Evolutionary conservation across 2,797 vertebrate species (phyloP).

Genomic region (Catharus ustulatus): DNA sequence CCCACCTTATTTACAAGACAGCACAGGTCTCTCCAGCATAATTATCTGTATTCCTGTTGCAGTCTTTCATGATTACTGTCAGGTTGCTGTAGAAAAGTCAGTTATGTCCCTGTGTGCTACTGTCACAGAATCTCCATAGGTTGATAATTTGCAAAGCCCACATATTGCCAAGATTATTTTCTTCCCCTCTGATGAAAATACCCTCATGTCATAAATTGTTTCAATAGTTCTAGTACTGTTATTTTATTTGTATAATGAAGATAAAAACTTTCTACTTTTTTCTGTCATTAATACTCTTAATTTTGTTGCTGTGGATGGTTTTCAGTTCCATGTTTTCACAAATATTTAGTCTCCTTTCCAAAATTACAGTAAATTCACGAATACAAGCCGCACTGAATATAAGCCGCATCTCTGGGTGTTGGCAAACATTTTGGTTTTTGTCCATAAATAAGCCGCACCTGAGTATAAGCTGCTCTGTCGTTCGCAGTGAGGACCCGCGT

Average conservation of each 20-base stretch:
- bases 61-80: background rate
- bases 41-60: background rate
- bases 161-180: background rate
- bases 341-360: background rate
- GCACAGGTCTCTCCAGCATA: background rate
- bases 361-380: background rate
- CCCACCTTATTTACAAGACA: background rate
- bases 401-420: no score
- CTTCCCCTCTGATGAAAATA: background rate
- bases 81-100: background rate
- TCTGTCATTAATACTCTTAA: background rate
- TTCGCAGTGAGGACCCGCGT: no score
- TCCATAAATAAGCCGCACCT: no score
- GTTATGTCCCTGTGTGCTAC: background rate
- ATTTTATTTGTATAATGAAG: background rate
- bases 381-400: no score
- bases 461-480: no score
- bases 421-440: no score
- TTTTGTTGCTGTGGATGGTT: background rate
- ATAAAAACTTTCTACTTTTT: background rate
- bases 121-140: background rate
- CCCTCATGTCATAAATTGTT: background rate
- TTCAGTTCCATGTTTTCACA: background rate
- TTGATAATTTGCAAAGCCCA: background rate
- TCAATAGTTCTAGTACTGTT: background rate